Evolutionary conservation across 2,888 invertebrate genomes (phyloP).

Genomic region (Calephelis perditalis): DNA sequence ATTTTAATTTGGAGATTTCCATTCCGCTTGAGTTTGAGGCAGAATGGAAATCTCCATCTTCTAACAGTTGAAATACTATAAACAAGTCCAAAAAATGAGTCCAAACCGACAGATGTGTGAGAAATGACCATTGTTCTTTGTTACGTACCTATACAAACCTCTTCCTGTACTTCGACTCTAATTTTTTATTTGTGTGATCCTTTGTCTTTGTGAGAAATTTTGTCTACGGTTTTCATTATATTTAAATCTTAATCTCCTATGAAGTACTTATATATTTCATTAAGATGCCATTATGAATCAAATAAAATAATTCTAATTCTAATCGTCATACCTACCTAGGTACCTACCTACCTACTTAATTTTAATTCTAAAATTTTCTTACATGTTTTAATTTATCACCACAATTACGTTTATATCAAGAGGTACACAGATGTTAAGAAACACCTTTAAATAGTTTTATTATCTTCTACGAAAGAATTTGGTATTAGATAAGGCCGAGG

Average conservation of each 20-base stretch:
- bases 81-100: background rate
- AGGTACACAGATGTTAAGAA: background rate
- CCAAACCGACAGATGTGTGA: background rate
- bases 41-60: too few species aligned
- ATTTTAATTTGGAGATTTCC: too few species aligned
- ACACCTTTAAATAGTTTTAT: background rate
- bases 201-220: constrained; percentile 5
- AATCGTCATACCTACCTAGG: too few species aligned
- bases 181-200: constrained; percentile 7
- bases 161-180: constrained; percentile 9
- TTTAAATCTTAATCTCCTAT: constrained; percentile 6
- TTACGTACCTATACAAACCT: constrained; percentile 7
- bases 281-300: too few species aligned
- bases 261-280: too few species aligned
- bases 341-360: too few species aligned
- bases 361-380: too few species aligned
- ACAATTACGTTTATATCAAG: background rate
- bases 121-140: constrained; percentile 11
- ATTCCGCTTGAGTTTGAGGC: too few species aligned
- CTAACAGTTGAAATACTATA: background rate
- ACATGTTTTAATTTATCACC: background rate
- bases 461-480: background rate
- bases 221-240: background rate
- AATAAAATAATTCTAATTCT: too few species aligned
- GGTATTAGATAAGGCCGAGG: background rate